Conservation (phyloP, 2,888 invertebrate genomes). For the Slavum lentiscoides region DNA sequence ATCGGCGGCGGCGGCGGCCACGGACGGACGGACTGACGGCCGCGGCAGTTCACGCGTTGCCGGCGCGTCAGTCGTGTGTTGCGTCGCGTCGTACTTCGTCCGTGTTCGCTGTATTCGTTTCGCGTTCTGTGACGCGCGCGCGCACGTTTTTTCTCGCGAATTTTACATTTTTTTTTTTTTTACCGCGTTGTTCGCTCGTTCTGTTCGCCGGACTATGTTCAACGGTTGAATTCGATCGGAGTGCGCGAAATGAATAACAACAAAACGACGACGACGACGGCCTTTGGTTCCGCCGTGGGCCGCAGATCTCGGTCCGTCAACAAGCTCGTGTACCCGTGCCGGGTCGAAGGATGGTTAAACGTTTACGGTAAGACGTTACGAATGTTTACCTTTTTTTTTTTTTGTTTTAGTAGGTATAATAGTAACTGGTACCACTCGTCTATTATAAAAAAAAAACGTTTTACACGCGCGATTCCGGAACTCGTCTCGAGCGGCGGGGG, state of each 20-base stretch:
- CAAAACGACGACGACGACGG: not conserved
- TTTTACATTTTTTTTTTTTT: not conserved
- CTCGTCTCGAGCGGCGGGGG: too few relatives aligned
- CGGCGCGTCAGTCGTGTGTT: not conserved
- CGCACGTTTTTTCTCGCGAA: not conserved
- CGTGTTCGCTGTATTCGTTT: not conserved
- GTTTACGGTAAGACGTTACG: slow-evolving; percentile 63
- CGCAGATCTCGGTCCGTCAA: slow-evolving; percentile 56
- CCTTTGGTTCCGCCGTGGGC: not conserved
- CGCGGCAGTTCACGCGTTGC: slow-evolving; percentile 48
- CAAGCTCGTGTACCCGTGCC: slow-evolving; percentile 63
- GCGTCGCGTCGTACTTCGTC: not conserved
- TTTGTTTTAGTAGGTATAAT: too few relatives aligned
- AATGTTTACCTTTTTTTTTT: too few relatives aligned
- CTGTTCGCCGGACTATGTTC: not conserved
- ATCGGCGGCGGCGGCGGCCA: too few relatives aligned
- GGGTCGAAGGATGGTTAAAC: slow-evolving; percentile 67
- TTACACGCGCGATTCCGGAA: too few relatives aligned
- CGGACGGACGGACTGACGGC: not conserved
- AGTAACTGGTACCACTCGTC: too few relatives aligned
- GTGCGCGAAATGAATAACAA: slow-evolving; percentile 6
- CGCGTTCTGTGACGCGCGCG: not conserved
- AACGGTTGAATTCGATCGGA: not conserved
- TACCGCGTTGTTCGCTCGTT: too few relatives aligned
- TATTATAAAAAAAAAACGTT: too few relatives aligned